Conservation (phyloP, 2,797 vertebrate genomes). For the Lophura swinhoii region DNA sequence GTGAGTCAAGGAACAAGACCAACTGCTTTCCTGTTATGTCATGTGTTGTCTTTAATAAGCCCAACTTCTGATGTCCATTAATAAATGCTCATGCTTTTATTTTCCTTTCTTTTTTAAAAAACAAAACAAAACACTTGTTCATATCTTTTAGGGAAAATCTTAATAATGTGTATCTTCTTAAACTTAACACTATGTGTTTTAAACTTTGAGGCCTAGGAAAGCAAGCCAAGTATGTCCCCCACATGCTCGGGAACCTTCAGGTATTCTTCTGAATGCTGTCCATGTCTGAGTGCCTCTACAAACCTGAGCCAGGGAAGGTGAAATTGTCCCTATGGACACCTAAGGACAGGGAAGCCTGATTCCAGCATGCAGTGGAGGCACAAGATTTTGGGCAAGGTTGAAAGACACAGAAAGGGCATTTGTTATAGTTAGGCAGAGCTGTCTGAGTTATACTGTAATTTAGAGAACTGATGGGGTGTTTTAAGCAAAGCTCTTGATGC, state of each 20-base stretch:
- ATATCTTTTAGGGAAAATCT: neutral
- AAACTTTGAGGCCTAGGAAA: neutral
- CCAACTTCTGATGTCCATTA: neutral
- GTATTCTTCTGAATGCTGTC: neutral
- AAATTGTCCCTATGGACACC: neutral
- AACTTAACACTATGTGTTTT: neutral
- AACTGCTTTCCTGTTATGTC: neutral
- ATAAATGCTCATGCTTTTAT: neutral
- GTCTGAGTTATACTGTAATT: neutral
- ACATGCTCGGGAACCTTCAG: fast-evolving
- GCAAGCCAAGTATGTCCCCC: neutral
- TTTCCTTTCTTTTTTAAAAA: neutral
- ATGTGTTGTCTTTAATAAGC: neutral
- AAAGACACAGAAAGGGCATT: neutral
- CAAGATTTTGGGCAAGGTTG: neutral
- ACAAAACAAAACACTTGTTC: neutral
- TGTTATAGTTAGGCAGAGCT: neutral
- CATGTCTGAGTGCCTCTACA: neutral
- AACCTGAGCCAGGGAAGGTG: neutral
- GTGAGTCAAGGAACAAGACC: neutral
- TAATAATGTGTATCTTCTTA: neutral
- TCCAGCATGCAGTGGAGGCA: neutral
- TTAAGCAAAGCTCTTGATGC: neutral
- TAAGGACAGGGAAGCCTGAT: neutral
- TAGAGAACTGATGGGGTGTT: neutral